A percentile compares a stretch with the other conserved stretches of the same genome.
Conservation (phyloP, 2,888 invertebrate species). For the Cryptocephalus moraei region DNA sequence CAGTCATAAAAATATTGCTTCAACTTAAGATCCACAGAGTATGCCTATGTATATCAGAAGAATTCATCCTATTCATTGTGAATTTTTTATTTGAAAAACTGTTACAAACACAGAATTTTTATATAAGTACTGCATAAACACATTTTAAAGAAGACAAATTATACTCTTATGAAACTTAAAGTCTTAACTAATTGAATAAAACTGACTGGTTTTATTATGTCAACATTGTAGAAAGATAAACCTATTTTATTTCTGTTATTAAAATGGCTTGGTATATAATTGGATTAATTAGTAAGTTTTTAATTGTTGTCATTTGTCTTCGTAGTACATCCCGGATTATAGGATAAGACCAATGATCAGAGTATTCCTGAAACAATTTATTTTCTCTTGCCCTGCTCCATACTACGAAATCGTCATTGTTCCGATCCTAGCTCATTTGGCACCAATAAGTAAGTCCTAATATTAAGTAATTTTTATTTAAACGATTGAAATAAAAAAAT, state of each 20-base stretch:
- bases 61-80: too few relatives aligned
- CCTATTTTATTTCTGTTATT: neutral
- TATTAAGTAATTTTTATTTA: neutral
- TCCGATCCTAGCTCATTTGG: conserved; percentile 67
- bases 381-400: conserved; percentile 76
- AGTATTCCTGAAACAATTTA: conserved; percentile 75
- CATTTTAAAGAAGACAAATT: too few relatives aligned
- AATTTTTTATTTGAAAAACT: too few relatives aligned
- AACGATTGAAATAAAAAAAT: neutral
- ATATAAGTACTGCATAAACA: too few relatives aligned
- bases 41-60: too few relatives aligned
- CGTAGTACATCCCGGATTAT: conserved; percentile 70
- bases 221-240: too few relatives aligned
- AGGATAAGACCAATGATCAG: conserved; percentile 73
- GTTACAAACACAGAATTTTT: too few relatives aligned
- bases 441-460: conserved; percentile 62
- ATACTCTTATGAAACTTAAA: too few relatives aligned
- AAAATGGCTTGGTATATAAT: neutral
- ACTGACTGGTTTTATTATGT: too few relatives aligned
- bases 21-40: too few relatives aligned
- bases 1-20: too few relatives aligned
- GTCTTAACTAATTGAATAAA: too few relatives aligned
- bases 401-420: conserved; percentile 66
- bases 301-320: conserved; percentile 21
- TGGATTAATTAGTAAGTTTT: neutral